Evolutionary conservation across 2,113 vertebrate species (phyloP), one percentile per base, ranked within the genome.

Genomic region (Pyrgilauda ruficollis): DNA sequence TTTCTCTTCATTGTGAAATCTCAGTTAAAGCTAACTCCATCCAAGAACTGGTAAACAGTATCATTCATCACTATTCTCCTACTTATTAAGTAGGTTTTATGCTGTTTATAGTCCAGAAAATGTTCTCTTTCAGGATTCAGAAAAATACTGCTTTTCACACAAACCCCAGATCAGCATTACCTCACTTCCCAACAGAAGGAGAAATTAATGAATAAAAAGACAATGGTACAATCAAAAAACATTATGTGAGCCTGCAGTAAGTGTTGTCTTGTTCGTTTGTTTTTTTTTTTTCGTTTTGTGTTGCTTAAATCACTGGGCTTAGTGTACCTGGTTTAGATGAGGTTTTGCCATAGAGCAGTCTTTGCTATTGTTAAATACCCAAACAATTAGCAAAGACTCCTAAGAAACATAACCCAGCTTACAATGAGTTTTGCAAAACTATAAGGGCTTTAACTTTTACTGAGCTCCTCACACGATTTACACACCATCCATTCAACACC

Each of bases 81-180:
- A 78, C 61, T 89, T 95, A 81, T 84, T 95, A 90, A 95, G 69
- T 76, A 89, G 76, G 19, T 87, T 95, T 94, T 95, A 61, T 96
- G 59, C 62, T 90, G 15, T 91, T 95, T 94, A 87, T 67, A 94
- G 61, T 66, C 72, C 73, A 87, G 43, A 35, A 96, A 96, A 94
- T 66, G 44, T 82, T 94, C 82, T 84, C 22, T 75, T 83, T 72
- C 27, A 87, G 41, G 37, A 84, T 44, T 94, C n/a, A 59, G 61
- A 82, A 82, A 90, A 92, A 73, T 52, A 62, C 23, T 79, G 67
- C 27, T 74, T 87, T 93, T 67, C n/a, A 56, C 21, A 67, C 58
- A 87, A 79, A 47, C 0, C 9, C 6, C 10, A 59, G 68, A 83
- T 56, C 11, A 49, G 52, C 47, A 86, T 58, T 79, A 52, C 35